Percentiles rank a stretch among this genome's conserved stretches.
phyloP scores from a whole-genome alignment of 2,113 vertebrate genomes.

The Hiodon alosoides region DNA sequence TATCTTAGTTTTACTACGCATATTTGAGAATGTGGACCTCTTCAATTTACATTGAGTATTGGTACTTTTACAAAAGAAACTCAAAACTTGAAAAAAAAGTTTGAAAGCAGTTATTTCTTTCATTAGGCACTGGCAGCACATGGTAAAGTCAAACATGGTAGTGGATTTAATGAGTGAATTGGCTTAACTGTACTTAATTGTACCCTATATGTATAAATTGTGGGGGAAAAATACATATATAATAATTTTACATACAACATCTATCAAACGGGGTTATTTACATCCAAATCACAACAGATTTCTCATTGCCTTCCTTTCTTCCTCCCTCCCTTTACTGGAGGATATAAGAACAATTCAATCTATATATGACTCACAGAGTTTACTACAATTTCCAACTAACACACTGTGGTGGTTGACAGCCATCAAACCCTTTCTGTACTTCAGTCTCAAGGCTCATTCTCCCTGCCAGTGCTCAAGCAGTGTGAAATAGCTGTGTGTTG shows the following conservation, averaged over 20 bases:
- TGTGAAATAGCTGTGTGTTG: constrained; percentile 30
- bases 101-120: too few species aligned
- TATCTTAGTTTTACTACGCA: too few species aligned
- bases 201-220: too few species aligned
- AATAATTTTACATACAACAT: background rate
- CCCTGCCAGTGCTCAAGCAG: constrained; percentile 24
- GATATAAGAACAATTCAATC: constrained; percentile 31
- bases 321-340: constrained; percentile 21
- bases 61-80: too few species aligned
- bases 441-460: constrained; percentile 8
- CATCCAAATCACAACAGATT: background rate
- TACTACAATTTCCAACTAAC: constrained; percentile 38
- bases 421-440: constrained; percentile 39
- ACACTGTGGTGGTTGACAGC: constrained; percentile 36
- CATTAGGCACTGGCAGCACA: too few species aligned
- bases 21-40: too few species aligned
- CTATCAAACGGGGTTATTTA: background rate
- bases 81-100: too few species aligned
- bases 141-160: too few species aligned
- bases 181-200: too few species aligned
- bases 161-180: too few species aligned
- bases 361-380: constrained; percentile 30
- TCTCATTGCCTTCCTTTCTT: constrained; percentile 10
- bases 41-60: too few species aligned
- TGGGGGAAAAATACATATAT: too few species aligned